Conservation (phyloP, 2,888 invertebrate genomes). For the Agrypnus murinus region DNA sequence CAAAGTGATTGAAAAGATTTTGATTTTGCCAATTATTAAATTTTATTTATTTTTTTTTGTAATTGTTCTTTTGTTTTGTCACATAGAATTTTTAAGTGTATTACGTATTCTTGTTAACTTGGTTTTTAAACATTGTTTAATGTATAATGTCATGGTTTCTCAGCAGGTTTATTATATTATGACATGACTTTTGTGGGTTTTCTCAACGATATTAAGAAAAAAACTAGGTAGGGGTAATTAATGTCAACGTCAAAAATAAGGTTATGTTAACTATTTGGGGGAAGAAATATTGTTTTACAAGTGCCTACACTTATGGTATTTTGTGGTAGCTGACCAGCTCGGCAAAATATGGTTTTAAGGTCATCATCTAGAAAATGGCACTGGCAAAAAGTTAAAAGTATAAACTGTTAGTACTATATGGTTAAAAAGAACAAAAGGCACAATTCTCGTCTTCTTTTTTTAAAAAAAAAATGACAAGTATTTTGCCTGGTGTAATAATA, state of each 20-base stretch:
- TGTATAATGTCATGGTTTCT: constrained; percentile 48
- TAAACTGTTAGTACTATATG: too few relatives aligned
- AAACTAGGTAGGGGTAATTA: constrained; percentile 28
- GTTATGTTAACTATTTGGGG: not conserved
- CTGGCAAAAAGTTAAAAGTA: not conserved
- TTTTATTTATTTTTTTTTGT: not conserved
- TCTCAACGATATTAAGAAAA: constrained; percentile 9
- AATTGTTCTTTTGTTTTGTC: constrained; percentile 19
- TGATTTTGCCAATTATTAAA: not conserved
- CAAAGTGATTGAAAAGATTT: constrained; percentile 17
- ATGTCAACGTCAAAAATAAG: not conserved
- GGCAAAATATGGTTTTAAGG: constrained; percentile 13
- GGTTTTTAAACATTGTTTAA: constrained; percentile 36
- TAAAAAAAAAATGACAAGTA: not conserved
- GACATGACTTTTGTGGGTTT: constrained; percentile 44
- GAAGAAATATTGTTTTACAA: not conserved
- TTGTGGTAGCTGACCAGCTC: constrained; percentile 27
- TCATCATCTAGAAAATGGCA: not conserved
- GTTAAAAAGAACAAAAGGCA: constrained; percentile 2
- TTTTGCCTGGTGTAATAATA: constrained; percentile 6
- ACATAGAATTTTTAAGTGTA: constrained; percentile 25
- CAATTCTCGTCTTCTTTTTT: constrained; percentile 3
- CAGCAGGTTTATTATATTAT: constrained; percentile 48
- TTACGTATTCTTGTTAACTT: constrained; percentile 30
- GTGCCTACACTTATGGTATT: constrained; percentile 6